Base-by-base conservation (phyloP, 2,797 vertebrate genomes). In the Pangasius macronema region DNA sequence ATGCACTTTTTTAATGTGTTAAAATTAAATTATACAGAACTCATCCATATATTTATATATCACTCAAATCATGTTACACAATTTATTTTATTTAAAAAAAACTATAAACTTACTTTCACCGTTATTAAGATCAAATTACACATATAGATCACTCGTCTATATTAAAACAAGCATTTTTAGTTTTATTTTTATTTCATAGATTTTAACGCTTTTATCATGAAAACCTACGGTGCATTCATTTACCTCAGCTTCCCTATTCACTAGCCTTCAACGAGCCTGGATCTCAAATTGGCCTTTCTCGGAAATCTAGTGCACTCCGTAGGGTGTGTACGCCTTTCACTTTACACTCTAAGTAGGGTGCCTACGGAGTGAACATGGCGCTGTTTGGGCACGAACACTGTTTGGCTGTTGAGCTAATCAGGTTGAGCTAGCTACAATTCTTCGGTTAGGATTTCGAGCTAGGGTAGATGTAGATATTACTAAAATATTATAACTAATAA, bases 341-440 rank as follows among this genome's bases (percentile, higher is more conserved):
- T 16, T 63, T 1, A 46, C 63, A 16, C 20, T 2, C n/a, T 18
- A 27, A n/a, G 5, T 57, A 84, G 65, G 49, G 49, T 16, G 2
- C 39, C 53, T 85, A 85, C 30, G 3, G 7, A 85, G 36, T n/a
- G n/a, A 7, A 14, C 46, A 33, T 0, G 0, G 0, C 27, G n/a
- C 18, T 83, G 14, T 61, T 73, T 75, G 55, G 27, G 0, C 4
- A 30, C 55, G 51, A 22, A 51, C 83, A 61, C 18, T 20, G 24
- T 30, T 46, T 30, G 1, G 46, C 46, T 30, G 2, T 24, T 33
- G 10, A 20, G 68, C 83, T 75, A 59, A 55, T 61, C 63, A 8
- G n/a, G n/a, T 68, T 68, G 68, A 68, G 82, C 46, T 83, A 83
- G 63, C 63, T 22, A 11, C 63, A 83, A 13, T 83, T 83, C 27